Evolutionary conservation across 2,113 vertebrate species (phyloP).

Genomic region (Ceuthmochares aereus): DNA sequence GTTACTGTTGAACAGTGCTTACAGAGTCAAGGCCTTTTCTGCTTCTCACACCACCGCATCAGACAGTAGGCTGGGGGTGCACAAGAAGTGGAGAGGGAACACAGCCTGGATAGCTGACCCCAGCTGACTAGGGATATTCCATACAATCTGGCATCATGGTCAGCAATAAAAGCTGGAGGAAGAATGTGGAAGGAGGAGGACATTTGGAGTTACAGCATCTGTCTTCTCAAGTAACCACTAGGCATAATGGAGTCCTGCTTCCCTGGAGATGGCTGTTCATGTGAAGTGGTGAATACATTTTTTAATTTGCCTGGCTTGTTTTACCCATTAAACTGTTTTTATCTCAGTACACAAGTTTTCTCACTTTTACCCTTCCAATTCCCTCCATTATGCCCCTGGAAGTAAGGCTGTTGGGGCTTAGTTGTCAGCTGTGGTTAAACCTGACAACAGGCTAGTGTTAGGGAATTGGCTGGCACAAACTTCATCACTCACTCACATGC

Average conservation of each 20-base stretch:
- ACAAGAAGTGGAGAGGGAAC: background rate
- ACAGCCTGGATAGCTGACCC: background rate
- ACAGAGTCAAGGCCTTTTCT: background rate
- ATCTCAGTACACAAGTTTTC: fast-evolving
- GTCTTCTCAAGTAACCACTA: background rate
- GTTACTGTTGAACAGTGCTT: background rate
- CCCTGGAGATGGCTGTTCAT: background rate
- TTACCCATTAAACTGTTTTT: background rate
- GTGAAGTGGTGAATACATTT: background rate
- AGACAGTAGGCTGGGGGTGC: fast-evolving
- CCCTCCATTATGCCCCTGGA: background rate
- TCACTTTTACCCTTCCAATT: background rate
- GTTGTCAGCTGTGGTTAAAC: background rate
- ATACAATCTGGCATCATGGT: too few relatives aligned
- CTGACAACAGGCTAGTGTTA: background rate
- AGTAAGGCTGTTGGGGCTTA: background rate
- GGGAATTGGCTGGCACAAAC: background rate
- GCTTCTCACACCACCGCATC: too few relatives aligned
- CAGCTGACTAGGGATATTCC: background rate
- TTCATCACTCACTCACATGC: background rate
- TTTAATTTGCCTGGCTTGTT: background rate
- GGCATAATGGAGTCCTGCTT: background rate
- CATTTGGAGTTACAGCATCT: background rate
- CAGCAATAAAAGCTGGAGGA: background rate
- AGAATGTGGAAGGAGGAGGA: background rate